Base-by-base conservation (phyloP, 2,797 vertebrate genomes). In the Crenichthys baileyi region DNA sequence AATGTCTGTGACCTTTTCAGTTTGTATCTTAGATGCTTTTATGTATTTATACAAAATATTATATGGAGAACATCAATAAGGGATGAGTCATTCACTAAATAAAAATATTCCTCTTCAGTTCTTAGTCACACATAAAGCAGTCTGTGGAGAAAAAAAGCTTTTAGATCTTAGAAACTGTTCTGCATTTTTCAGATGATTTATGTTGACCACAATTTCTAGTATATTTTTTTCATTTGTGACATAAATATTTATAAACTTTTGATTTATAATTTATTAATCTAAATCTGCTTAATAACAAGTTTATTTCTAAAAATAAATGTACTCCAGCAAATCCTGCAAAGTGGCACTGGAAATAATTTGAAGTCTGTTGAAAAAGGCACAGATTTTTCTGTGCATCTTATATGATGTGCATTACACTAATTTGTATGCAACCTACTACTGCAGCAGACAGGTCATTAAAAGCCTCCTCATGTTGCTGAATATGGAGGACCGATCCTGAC, bases 281-380 rank as follows among this genome's bases (percentile, higher is more conserved):
- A 70, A 70, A 70, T 70, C 13, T 70, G 67, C 67, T 46, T 7
- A 24, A 46, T 22, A 70, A n/a, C 67, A 46, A 46, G 36, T 46
- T 46, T 70, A 70, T n/a, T 70, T n/a, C 67, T 70, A 70, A 70
- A 46, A 70, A 70, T 24, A 68, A 41, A 24, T 68, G 65, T 7
- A 41, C 39, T 9, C 22, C 67, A 46, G 67, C 12, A 46, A 20
- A n/a, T 68, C 67, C 41, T n/a, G 67, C 67, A n/a, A 46, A 29
- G 67, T 13, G 0, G 41, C 20, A 6, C 67, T 68, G 41, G 41
- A 46, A 68, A 26, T 46, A 46, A 46, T 46, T 46, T 0, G 13
- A n/a, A 46, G 39, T 24, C 41, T 41, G 36, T 5, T 41, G 36
- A 63, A 67, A 67, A 12, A 41, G 36, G 39, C 39, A 22, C 31